Evolutionary conservation across 1,140 invertebrate genomes (phyloP), one percentile per base, ranked within the genome.

Genomic region (Drosophila yakuba): DNA sequence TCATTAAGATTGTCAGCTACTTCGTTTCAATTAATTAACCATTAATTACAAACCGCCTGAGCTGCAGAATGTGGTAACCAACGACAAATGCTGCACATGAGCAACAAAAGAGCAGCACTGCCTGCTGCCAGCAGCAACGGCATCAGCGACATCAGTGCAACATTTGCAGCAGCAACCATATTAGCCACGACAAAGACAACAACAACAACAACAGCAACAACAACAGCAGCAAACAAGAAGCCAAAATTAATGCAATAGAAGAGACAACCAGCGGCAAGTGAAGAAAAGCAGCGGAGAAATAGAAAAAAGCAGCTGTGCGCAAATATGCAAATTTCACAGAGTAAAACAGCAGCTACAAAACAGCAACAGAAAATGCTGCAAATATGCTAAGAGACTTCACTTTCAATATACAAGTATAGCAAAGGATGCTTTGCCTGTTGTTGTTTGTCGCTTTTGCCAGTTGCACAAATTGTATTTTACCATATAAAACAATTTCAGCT

Each of bases 1-100:
- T 89, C 84, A 89, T 89, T 89, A 89, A 89, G 84, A 89, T 89
- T 89, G 84, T 89, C 84, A 89, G 84, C 84, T 89, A 89, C 84
- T 88, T 88, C 84, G 84, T 89, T 89, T 89, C 85, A 89, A 89
- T 89, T 89, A 89, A 89, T 89, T 89, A 89, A 89, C 80, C 84
- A 89, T 89, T 89, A 89, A 89, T 89, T 89, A 89, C 84, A 89
- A 84, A 89, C 85, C 80, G 84, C 77, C 85, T 84, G 73, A 83
- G 71, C 76, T 78, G 84, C 80, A 89, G 80, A 89, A 89, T 89
- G 84, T 90, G 85, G 84, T 86, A 89, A 89, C 81, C 71, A 89
- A 89, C 83, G 83, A 88, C 80, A 88, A 88, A 82, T 82, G 83
- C 83, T 85, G 78, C 84, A 69, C 83, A 86, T 82, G 78, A 75